Evolutionary conservation across 2,888 invertebrate genomes (phyloP), one percentile per base, ranked within the genome.

Genomic region (Exephanes ischioxanthus): DNA sequence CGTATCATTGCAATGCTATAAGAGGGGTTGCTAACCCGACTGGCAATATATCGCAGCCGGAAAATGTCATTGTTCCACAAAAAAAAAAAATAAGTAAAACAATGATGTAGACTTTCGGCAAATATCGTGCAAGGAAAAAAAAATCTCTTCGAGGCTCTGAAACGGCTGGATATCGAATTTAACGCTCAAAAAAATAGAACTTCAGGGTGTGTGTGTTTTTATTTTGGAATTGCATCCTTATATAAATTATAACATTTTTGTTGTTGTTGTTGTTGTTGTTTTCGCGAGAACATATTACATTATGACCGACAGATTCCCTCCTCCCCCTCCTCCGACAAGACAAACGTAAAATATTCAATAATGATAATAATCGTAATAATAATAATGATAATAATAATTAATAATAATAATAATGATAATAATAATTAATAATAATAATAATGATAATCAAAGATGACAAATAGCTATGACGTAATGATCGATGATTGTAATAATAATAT

Each of bases 181-280:
- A 19, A 19, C 22, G 19, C 0, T 55, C 22, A 22, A 55, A 55
- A 55, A 55, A 55, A 7, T 1, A 9, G 7, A 37, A 63, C 53
- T 16, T 77, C 51, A 37, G 77, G 51, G 78, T 79, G 78, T 79
- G 78, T 76, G 66, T 63, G 78, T 79, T 51, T 79, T 79, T 79
- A 80, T 80, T 83, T 75, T 70, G 79, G 73, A 83, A 75, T 79
- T 83, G 68, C 79, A 83, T 79, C 83, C 73, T 78, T 73, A 72
- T 78, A 83, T 83, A 83, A 80, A 73, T 79, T 68, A 79, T 79
- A 83, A 79, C 75, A 75, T 80, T 70, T 70, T 55, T 55, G 55
- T 55, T 55, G 55, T 55, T 55, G 22, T 55, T 53, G 53, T 53
- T 22, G 55, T 55, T 55, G 55, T 55, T 55, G 9, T 55, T 22